Conservation (phyloP, 2,113 vertebrate genomes). For the Phyllostomus hastatus region DNA sequence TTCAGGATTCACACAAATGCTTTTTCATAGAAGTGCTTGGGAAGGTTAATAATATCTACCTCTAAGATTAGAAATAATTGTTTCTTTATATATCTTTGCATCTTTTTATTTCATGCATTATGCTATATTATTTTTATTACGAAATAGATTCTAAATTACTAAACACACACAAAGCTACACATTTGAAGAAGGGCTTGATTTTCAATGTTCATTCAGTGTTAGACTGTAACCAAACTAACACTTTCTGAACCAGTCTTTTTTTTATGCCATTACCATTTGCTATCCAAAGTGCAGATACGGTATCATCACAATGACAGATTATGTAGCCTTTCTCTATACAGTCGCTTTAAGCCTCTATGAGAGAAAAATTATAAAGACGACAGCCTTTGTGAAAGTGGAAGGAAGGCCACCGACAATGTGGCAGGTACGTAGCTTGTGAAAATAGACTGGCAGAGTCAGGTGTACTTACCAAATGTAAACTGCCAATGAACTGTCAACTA, state of each 20-base stretch:
- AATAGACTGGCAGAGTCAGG: constrained; percentile 13
- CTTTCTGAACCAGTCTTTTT: neutral
- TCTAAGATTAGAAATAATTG: neutral
- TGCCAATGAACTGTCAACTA: constrained; percentile 41
- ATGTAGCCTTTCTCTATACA: neutral
- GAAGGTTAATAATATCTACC: neutral
- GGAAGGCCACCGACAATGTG: neutral
- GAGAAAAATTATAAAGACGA: constrained; percentile 8
- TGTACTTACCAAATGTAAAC: constrained; percentile 22
- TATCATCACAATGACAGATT: constrained; percentile 9
- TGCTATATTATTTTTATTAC: neutral
- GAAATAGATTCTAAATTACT: neutral
- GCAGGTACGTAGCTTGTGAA: constrained; percentile 1
- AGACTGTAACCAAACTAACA: neutral
- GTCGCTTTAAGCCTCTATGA: constrained; percentile 19
- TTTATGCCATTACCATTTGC: neutral
- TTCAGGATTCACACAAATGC: neutral
- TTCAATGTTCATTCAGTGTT: neutral
- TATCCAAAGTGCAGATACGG: neutral
- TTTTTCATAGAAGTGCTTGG: neutral
- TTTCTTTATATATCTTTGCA: neutral
- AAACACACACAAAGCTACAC: neutral
- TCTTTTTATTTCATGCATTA: neutral
- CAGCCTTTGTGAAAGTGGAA: neutral
- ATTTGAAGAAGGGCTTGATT: neutral